Evolutionary conservation across 2,888 invertebrate species (phyloP).

Genomic region (Dexiosoma caninum): DNA sequence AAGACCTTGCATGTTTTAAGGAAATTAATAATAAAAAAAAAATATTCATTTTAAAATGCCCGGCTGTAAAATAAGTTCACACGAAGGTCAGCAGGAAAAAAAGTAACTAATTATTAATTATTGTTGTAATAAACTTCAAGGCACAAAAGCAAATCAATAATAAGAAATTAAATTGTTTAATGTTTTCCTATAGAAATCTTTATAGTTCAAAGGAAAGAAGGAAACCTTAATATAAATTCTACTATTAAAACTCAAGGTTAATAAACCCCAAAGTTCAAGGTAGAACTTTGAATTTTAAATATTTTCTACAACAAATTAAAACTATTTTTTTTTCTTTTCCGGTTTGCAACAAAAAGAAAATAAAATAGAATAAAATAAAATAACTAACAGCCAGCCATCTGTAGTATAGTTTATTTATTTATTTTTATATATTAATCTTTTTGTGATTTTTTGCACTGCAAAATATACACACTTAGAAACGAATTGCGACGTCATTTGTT

Average conservation of each 20-base stretch:
- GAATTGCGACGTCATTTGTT: conserved; percentile 31
- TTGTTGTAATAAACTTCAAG: background rate
- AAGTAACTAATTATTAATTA: background rate
- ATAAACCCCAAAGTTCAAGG: conserved; percentile 78
- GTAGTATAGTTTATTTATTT: too few species aligned
- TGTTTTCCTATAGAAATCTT: too few species aligned
- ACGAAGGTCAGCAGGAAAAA: conserved; percentile 72
- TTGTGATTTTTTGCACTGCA: too few species aligned
- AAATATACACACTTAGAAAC: background rate
- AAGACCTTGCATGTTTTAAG: conserved; percentile 63
- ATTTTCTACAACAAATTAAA: background rate
- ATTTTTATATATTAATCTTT: too few species aligned
- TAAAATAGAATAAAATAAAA: too few species aligned
- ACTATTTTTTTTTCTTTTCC: background rate
- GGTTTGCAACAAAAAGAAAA: background rate
- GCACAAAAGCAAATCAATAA: conserved; percentile 2
- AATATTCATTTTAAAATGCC: background rate
- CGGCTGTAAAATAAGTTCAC: conserved; percentile 65
- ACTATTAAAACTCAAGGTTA: conserved; percentile 76
- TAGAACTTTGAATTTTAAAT: conserved; percentile 57
- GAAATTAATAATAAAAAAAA: conserved; percentile 53
- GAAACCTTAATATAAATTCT: background rate
- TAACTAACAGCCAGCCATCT: background rate
- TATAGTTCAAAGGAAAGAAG: background rate
- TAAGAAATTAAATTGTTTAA: too few species aligned